These are phyloP conservation scores for Drosophila rhopaloa DNA, from an alignment of 1,140 invertebrate species.

Conservation along the genomic window DNA sequence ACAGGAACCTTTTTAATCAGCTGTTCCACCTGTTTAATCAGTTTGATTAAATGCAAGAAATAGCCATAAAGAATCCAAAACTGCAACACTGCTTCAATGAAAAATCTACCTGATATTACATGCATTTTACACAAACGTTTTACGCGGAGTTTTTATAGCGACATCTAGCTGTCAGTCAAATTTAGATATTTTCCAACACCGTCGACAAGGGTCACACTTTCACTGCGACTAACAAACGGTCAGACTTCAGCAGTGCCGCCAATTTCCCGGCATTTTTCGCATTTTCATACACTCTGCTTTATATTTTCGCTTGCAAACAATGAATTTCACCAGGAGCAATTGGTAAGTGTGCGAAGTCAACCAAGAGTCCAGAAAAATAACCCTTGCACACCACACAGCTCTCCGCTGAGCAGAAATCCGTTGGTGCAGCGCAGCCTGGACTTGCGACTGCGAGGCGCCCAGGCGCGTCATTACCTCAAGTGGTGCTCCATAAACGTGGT, in stretches of 20 bases:
- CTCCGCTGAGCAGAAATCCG: conserved; percentile 37
- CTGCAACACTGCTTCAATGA: neutral
- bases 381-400: neutral
- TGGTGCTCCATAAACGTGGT: conserved; percentile 69
- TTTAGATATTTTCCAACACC: too few species aligned
- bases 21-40: neutral
- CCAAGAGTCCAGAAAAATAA: neutral
- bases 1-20: neutral
- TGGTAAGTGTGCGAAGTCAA: conserved; percentile 1
- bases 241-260: neutral
- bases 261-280: conserved; percentile 40
- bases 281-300: neutral
- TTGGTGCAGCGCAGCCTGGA: conserved; percentile 62
- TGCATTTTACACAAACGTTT: neutral
- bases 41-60: neutral
- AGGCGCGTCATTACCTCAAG: conserved; percentile 64
- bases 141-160: neutral
- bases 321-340: conserved; percentile 40
- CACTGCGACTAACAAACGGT: too few species aligned
- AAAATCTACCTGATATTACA: neutral
- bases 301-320: neutral
- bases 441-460: conserved; percentile 47
- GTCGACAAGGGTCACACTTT: too few species aligned
- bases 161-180: too few species aligned
- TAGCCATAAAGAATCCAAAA: neutral